Evolutionary conservation across 2,113 vertebrate species (phyloP), one percentile per base, ranked within the genome.

Genomic region (Alethe diademata): DNA sequence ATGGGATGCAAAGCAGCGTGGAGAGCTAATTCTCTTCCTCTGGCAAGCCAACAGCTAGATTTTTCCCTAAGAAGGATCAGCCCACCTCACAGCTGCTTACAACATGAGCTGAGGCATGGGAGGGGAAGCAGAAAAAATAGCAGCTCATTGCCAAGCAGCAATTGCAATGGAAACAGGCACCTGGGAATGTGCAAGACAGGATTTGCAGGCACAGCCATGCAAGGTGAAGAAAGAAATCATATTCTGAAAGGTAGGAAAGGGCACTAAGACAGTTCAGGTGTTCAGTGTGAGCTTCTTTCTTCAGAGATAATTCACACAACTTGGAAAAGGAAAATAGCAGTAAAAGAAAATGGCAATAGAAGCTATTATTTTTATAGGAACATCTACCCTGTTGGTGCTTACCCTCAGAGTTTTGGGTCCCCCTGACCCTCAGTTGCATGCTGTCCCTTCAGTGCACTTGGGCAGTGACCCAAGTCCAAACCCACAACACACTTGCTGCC

Each of bases 61-160:
- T 48, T 58, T 87, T 86, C 88, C 29, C 69, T 5, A 1, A 61
- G 45, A 73, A 57, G 24, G 54, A 72, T 71, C 14, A 3, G 36
- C 70, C 66, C 67, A 82, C 47, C 75, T 84, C 74, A 33, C 86
- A 96, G 75, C 80, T 95, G 92, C 73, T 92, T 57, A 75, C 57
- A 92, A 71, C 64, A 60, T 48, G 79, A 92, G 35, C 84, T 58
- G 92, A 62, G 58, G 88, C 54, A 76, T 61, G 71, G 92, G 66
- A 94, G 25, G 71, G 74, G 51, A 88, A 95, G 62, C 73, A 91
- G 48, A 45, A 96, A 91, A 92, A 95, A 57, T 3, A 91, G 58
- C 31, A 61, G 18, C 12, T 93, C n/a, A 19, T 42, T 91, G 86
- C 73, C 87, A 90, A 95, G 35, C 53, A 96, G 70, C 85, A 91